Evolutionary conservation across 2,113 vertebrate species (phyloP).

Genomic region (Catharus minimus): DNA sequence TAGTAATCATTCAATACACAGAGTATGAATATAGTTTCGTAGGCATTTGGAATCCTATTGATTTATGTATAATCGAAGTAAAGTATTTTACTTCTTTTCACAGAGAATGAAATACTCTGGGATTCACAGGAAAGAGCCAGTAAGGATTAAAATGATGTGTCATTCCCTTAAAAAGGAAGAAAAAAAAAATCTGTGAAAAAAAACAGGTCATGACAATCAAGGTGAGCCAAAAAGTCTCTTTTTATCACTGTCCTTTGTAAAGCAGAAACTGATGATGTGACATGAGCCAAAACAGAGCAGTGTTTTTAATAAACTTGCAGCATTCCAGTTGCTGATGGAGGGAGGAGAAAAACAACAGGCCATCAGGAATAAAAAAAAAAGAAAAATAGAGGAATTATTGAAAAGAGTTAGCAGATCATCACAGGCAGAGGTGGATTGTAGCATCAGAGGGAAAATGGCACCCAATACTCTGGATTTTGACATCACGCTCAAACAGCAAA

Average conservation of each 20-base stretch:
- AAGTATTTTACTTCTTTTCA: conserved; percentile 11
- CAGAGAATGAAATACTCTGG: background rate
- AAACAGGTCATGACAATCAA: background rate
- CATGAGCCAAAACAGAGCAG: background rate
- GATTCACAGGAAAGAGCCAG: background rate
- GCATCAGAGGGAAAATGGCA: background rate
- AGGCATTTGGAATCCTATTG: background rate
- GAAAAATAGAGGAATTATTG: background rate
- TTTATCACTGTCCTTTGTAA: background rate
- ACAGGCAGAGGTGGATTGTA: background rate
- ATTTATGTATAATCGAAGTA: background rate
- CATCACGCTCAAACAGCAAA: background rate
- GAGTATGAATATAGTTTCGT: background rate
- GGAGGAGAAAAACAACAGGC: background rate
- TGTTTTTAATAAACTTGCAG: background rate
- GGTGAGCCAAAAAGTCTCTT: conserved; percentile 25
- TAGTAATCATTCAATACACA: background rate
- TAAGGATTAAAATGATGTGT: background rate
- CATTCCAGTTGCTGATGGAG: background rate
- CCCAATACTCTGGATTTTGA: background rate
- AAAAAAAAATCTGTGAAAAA: background rate
- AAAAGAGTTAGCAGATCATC: background rate
- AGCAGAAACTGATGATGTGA: background rate
- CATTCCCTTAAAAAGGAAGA: background rate
- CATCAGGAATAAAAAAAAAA: background rate